These are phyloP conservation scores for Diarsia rubi DNA, from an alignment of 2,888 invertebrate species.

Conservation along the genomic window DNA sequence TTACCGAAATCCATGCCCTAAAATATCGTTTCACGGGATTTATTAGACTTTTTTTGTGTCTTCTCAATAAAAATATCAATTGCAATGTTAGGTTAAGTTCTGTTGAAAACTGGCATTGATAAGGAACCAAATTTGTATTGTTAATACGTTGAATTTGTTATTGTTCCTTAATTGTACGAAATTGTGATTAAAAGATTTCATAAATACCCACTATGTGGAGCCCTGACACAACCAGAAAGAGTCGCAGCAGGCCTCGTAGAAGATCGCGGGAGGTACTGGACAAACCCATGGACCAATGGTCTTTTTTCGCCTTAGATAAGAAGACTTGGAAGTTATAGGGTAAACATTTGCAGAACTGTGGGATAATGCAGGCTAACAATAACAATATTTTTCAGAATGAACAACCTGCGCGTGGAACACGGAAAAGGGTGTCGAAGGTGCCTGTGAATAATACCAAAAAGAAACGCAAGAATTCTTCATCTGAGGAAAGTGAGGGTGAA, in stretches of 20 bases:
- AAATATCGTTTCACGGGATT: background rate
- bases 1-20: no score
- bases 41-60: background rate
- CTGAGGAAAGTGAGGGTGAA: constrained; percentile 87
- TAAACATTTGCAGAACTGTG: background rate
- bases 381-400: constrained; percentile 76
- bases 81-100: constrained; percentile 51
- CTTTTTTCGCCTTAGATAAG: background rate
- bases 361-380: background rate
- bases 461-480: constrained; percentile 87
- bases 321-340: background rate
- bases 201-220: background rate
- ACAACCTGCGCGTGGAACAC: constrained; percentile 80
- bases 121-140: background rate
- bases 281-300: no score
- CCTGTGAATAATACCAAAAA: constrained; percentile 85
- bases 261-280: background rate
- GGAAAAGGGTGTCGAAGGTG: constrained; percentile 82
- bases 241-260: background rate
- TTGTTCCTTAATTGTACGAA: background rate
- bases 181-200: background rate
- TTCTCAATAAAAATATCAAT: constrained; percentile 8
- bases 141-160: background rate
- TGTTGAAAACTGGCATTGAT: background rate
- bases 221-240: background rate